Conservation (phyloP, 1,140 invertebrate genomes). For the Theocolax elegans region DNA sequence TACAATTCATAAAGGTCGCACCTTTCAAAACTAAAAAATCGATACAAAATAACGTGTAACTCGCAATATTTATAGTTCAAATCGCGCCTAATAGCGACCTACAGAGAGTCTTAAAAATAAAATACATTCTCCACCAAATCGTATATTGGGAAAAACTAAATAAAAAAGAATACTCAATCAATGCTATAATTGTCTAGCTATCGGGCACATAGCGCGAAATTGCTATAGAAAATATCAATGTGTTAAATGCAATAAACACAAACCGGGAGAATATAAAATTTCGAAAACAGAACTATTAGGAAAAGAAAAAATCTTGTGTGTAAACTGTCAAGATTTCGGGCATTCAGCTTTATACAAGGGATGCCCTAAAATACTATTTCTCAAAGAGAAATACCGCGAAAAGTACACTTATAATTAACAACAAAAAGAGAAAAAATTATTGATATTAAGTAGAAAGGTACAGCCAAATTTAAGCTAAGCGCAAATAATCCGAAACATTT, state of each 20-base stretch:
- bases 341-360: slow-evolving; percentile 41
- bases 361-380: slow-evolving; percentile 20
- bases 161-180: slow-evolving; percentile 41
- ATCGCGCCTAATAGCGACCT: slow-evolving; percentile 29
- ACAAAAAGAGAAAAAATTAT: not conserved
- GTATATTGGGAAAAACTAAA: slow-evolving; percentile 44
- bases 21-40: not conserved
- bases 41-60: not conserved
- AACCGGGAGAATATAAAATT: slow-evolving; percentile 23
- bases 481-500: not conserved
- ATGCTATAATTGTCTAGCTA: slow-evolving; percentile 47
- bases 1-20: not conserved
- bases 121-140: slow-evolving; percentile 25
- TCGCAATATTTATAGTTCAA: slow-evolving; percentile 24
- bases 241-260: slow-evolving; percentile 31
- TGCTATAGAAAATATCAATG: slow-evolving; percentile 43
- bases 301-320: slow-evolving; percentile 13
- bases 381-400: not conserved
- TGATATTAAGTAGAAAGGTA: not conserved
- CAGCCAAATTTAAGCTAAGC: not conserved
- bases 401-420: not conserved
- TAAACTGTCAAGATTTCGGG: slow-evolving; percentile 24
- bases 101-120: slow-evolving; percentile 35
- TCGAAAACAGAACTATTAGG: not conserved
- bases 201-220: slow-evolving; percentile 41